phyloP scores from a whole-genome alignment of 2,888 invertebrate species.

The Drosophila mettleri region DNA sequence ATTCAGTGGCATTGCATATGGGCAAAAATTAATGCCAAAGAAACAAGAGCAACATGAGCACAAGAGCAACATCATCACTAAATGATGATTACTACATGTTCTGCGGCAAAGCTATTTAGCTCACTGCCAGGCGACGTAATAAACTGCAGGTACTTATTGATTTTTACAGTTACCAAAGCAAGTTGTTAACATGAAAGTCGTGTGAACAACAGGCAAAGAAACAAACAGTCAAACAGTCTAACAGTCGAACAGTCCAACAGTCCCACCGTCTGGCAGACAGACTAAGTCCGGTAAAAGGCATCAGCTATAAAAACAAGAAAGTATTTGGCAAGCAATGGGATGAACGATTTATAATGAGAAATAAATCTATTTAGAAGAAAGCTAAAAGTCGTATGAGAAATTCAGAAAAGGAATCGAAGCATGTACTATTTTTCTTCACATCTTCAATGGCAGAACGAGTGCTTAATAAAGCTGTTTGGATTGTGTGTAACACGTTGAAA shows the following conservation, averaged over 20 bases:
- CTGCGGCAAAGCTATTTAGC: slow-evolving; percentile 70
- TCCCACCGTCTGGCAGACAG: slow-evolving; percentile 7
- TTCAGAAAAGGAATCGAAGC: slow-evolving; percentile 27
- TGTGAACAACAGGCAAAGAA: slow-evolving; percentile 65
- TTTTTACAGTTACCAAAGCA: slow-evolving; percentile 74
- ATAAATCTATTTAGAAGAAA: slow-evolving; percentile 35
- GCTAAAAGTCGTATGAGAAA: slow-evolving; percentile 12
- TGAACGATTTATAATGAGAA: slow-evolving; percentile 48
- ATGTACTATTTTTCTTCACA: slow-evolving; percentile 2
- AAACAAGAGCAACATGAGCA: slow-evolving; percentile 35
- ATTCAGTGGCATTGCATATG: slow-evolving; percentile 69
- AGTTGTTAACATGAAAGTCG: slow-evolving; percentile 79
- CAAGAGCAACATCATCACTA: slow-evolving; percentile 37
- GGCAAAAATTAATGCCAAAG: slow-evolving; percentile 75
- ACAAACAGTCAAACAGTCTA: slow-evolving; percentile 37
- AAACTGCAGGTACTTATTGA: slow-evolving; percentile 76
- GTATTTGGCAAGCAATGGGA: slow-evolving; percentile 46
- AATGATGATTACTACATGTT: slow-evolving; percentile 76
- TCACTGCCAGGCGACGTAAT: slow-evolving; percentile 69
- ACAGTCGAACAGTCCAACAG: slow-evolving; percentile 35
- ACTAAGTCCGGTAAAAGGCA: slow-evolving; percentile 56
- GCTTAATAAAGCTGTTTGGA: slow-evolving; percentile 3
- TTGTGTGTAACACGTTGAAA: neutral
- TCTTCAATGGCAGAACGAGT: neutral
- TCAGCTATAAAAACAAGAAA: slow-evolving; percentile 39